Conservation (phyloP, 2,797 vertebrate genomes). For the Chromis chromis region DNA sequence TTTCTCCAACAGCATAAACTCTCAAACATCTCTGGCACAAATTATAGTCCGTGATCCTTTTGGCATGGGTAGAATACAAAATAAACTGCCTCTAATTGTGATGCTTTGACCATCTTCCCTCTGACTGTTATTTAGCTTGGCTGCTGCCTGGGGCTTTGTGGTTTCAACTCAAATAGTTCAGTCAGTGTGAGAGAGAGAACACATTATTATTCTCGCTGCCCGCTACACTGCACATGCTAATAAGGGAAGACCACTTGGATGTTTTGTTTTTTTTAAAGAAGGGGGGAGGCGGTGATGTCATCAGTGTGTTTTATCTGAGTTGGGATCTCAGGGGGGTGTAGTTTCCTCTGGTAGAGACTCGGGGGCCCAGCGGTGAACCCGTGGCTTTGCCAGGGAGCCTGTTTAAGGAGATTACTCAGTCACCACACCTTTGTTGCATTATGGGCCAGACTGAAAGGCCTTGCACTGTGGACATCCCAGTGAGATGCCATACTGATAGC, state of each 20-base stretch:
- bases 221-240: conserved; percentile 78
- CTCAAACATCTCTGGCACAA: conserved; percentile 67
- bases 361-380: conserved; percentile 65
- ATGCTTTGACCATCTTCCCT: conserved; percentile 77
- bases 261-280: conserved; percentile 30
- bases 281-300: conserved; percentile 79
- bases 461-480: conserved; percentile 63
- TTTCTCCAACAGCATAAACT: conserved; percentile 62
- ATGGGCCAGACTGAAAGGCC: conserved; percentile 68
- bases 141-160: conserved; percentile 66
- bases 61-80: conserved; percentile 65
- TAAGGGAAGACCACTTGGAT: conserved; percentile 75
- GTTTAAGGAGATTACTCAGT: conserved; percentile 79
- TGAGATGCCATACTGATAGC: conserved; percentile 61
- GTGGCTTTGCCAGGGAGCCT: conserved; percentile 69
- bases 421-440: conserved; percentile 83
- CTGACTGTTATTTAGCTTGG: conserved; percentile 81
- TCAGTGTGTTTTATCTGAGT: conserved; percentile 72
- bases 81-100: conserved; percentile 77
- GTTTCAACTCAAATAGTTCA: conserved; percentile 72
- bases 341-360: conserved; percentile 76
- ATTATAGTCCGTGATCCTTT: conserved; percentile 67
- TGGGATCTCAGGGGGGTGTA: conserved; percentile 70
- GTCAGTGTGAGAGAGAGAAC: conserved; percentile 68
- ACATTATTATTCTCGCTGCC: conserved; percentile 77